Conservation (phyloP, 2,888 invertebrate species). For the Chrysotoxum bicinctum region DNA sequence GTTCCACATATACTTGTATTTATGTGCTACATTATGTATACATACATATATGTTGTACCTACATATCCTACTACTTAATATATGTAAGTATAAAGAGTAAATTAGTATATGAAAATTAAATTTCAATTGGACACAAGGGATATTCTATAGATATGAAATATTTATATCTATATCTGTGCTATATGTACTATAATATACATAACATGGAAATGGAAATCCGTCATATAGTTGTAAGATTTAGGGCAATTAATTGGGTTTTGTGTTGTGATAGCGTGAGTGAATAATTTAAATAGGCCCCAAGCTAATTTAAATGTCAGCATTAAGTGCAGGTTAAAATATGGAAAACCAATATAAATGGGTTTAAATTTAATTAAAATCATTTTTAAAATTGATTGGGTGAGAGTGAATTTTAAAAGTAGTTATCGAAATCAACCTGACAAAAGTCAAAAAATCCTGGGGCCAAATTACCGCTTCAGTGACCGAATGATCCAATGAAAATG, state of each 20-base stretch:
- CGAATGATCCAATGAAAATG: too few relatives aligned
- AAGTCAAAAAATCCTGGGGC: too few relatives aligned
- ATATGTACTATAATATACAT: neutral
- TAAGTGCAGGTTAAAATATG: constrained; percentile 3
- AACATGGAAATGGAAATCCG: constrained; percentile 16
- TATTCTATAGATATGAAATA: neutral
- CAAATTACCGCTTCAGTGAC: too few relatives aligned
- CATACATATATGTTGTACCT: too few relatives aligned
- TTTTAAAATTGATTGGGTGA: neutral
- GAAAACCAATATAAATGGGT: constrained; percentile 6
- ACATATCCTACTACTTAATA: neutral
- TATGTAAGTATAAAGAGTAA: neutral
- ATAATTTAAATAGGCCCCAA: constrained; percentile 40
- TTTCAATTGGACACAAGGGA: constrained; percentile 52
- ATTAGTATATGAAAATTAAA: constrained; percentile 63
- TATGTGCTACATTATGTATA: neutral
- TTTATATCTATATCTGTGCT: too few relatives aligned
- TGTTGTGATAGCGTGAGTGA: constrained; percentile 29
- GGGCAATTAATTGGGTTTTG: constrained; percentile 50
- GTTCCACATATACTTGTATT: neutral
- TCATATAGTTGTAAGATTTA: constrained; percentile 42
- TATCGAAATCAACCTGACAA: too few relatives aligned
- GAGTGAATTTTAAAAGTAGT: neutral
- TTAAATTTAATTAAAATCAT: constrained; percentile 31
- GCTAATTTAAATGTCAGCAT: neutral